phyloP scores from a whole-genome alignment of 1,140 invertebrate species.

The Leptonema lineaticorne region DNA sequence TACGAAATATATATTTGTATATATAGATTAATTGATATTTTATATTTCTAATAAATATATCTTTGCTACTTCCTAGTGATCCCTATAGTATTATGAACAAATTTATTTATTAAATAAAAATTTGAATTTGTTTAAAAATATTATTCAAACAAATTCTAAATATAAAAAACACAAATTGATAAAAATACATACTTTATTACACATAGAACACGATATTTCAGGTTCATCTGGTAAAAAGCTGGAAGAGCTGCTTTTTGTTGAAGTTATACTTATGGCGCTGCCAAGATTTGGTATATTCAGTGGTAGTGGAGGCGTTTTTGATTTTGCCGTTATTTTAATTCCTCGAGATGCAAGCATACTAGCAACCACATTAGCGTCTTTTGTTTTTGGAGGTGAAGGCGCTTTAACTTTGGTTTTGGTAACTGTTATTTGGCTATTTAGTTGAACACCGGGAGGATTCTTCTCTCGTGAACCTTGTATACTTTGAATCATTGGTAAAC shows the following conservation, averaged over 20 bases:
- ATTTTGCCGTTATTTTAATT: slow-evolving; percentile 68
- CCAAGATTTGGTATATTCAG: slow-evolving; percentile 65
- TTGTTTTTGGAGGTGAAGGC: slow-evolving; percentile 55
- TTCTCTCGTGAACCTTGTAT: slow-evolving; percentile 59
- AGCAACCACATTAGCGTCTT: slow-evolving; percentile 70
- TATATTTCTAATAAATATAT: too few species aligned
- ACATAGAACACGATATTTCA: slow-evolving; percentile 49
- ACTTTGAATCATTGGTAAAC: slow-evolving; percentile 70
- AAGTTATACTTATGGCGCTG: slow-evolving; percentile 69
- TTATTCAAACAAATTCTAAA: too few species aligned
- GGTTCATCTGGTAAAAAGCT: slow-evolving; percentile 54
- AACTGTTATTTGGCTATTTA: slow-evolving; percentile 59
- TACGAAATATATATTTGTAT: too few species aligned
- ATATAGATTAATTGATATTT: too few species aligned
- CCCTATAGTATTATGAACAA: too few species aligned
- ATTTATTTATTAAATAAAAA: background rate
- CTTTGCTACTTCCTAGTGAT: too few species aligned
- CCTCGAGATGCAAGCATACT: slow-evolving; percentile 73
- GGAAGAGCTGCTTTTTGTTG: slow-evolving; percentile 46
- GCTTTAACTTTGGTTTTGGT: slow-evolving; percentile 56
- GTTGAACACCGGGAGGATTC: slow-evolving; percentile 48
- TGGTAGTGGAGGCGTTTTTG: slow-evolving; percentile 47
- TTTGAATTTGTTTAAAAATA: background rate
- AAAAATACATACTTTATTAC: slow-evolving; percentile 47
- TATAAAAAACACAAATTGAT: too few species aligned